Evolutionary conservation across 2,888 invertebrate genomes (phyloP), one percentile per base, ranked within the genome.

Genomic region (Tenthredo distinguenda): DNA sequence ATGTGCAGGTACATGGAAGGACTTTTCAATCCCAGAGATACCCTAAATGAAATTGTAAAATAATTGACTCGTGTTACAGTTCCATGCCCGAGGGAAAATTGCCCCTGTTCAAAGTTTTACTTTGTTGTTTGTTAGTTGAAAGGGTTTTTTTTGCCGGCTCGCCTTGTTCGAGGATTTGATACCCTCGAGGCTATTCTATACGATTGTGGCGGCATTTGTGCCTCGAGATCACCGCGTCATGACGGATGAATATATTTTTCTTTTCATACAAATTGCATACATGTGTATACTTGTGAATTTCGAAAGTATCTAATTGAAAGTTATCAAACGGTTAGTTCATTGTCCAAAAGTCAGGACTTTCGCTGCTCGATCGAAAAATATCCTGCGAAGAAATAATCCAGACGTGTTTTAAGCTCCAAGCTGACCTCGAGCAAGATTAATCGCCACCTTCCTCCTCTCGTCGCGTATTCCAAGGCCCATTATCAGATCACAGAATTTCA

Each of bases 401-500:
- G n/a, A 34, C 47, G 15, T 9, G 43, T 10, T 43, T 43, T 12
- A 31, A 21, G 72, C 72, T 12, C 72, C n/a, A 21, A 74, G 72
- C 21, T 74, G 43, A 74, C 72, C 72, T 74, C 72, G 72, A 43
- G n/a, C 21, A 43, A 74, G 72, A 74, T 74, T 74, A 43, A 74
- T 74, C 72, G 43, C n/a, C 72, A 43, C 40, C 21, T 74, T 74
- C 72, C 72, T 37, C 9, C 10, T 21, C 68, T 31, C 26, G 12
- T 68, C 68, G 68, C 34, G 7, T 68, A 68, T 68, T 31, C 68
- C 68, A 68, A 68, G 68, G 68, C 31, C 68, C 26, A 34, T 68
- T 26, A 34, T 34, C 68, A 68, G 68, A 68, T 34, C 68, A 34
- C 18, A 68, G 68, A 34, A 68, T 68, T 68, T 68, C 68, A 34